Conservation (phyloP, 2,888 invertebrate species). For the Drosophila subquinaria region DNA sequence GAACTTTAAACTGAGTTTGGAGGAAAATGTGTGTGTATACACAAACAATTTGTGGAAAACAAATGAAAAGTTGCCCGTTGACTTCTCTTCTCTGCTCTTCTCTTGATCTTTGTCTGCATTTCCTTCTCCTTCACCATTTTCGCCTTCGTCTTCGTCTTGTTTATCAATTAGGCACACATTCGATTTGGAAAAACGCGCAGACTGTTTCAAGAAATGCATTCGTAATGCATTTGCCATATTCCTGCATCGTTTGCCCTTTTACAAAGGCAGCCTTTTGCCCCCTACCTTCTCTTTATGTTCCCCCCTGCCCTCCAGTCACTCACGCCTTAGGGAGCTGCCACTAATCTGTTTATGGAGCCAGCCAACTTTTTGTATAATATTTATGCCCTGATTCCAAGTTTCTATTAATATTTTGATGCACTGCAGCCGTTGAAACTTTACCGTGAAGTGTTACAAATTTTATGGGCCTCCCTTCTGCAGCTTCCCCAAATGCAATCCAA, state of each 20-base stretch:
- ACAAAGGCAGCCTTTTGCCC: not conserved
- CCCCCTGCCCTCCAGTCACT: not conserved
- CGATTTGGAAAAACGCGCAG: constrained; percentile 24
- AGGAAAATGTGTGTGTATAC: constrained; percentile 10
- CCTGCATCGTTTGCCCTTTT: constrained; percentile 39
- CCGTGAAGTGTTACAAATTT: constrained; percentile 75
- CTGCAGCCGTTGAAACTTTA: constrained; percentile 41
- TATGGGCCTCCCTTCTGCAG: constrained; percentile 34
- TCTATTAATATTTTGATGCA: constrained; percentile 69
- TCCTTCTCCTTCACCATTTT: not conserved
- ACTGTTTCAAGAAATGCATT: constrained; percentile 55
- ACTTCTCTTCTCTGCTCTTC: not conserved
- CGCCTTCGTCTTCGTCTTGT: constrained; percentile 44
- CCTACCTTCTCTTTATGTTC: not conserved
- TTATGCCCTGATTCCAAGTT: constrained; percentile 55
- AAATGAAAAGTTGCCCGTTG: constrained; percentile 25
- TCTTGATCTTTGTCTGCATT: not conserved
- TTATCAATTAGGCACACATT: constrained; percentile 76
- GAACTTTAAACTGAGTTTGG: constrained; percentile 44
- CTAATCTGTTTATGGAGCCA: constrained; percentile 76
- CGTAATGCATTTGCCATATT: constrained; percentile 61
- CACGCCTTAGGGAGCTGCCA: constrained; percentile 28
- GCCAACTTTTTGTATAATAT: constrained; percentile 57
- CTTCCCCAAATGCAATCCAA: constrained; percentile 20
- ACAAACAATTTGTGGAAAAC: constrained; percentile 28